Base-by-base conservation (phyloP, 2,113 vertebrate species). In the Hystrix brachyura region DNA sequence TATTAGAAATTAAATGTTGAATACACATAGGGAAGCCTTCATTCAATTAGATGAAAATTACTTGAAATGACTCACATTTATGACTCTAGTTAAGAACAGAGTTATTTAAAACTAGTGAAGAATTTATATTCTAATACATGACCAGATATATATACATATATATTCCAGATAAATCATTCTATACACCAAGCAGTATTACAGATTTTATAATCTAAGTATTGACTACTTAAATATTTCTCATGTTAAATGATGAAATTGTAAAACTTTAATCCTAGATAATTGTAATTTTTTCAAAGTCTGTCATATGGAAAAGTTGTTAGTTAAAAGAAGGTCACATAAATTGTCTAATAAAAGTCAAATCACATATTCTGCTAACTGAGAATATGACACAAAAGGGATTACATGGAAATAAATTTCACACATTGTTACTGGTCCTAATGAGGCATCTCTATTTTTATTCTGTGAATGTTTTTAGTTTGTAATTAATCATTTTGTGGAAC, bases 401-500 rank as follows among this genome's bases (percentile, higher is more conserved):
- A 67, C 46, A 87, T 69, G 46, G n/a, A 96, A 96, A 96, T 86
- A 94, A 95, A 96, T 83, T 83, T 81, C 67, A 91, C 19, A 94
- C 53, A 93, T 82, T 95, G 27, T 95, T 96, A 92, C 60, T 94
- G 82, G 64, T 96, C 23, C 17, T 95, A 94, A 96, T 95, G 19
- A 93, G 46, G 5, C 27, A 93, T 78, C 17, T 78, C 34, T 88
- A 92, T 93, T 96, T 95, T 96, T 91, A 97, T 86, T 83, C 89
- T 94, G 15, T 0, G 88, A 93, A 93, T 89, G 46, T 51, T 91
- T 96, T 96, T 90, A 86, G 21, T 91, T 93, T 86, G 51, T 43
- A 91, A 90, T 92, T 93, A 94, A 96, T 97, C 34, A 95, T 95
- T 96, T 94, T 96, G 53, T 89, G 81, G 96, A 94, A 94, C 95